Base-by-base conservation (phyloP, 1,140 invertebrate species). In the Ceratoteleas bidentatus region DNA sequence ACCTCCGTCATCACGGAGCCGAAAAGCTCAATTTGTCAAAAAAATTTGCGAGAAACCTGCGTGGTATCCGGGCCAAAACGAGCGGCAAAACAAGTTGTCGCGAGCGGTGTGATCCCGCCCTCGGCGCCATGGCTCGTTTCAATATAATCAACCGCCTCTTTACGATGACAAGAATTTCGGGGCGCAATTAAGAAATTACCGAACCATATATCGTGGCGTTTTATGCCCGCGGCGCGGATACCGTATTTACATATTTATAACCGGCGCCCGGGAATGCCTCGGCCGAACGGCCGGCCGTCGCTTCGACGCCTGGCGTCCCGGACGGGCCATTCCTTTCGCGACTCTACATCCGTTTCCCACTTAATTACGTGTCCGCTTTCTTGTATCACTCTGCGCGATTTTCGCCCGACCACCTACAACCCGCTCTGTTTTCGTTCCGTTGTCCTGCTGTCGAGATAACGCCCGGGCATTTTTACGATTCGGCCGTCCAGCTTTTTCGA, bases 181-280 rank as follows among this genome's bases (percentile, higher is more conserved):
- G 62, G 79, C 84, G 87, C 88, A 90, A 91, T 91, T 91, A 90
- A 92, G 90, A 91, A 91, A 92, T 92, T 91, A 90, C 89, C 88
- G 79, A 84, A 76, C 86, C 89, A 87, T 90, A 91, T 90, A 91
- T 92, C 86, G 86, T 88, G 54, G 52, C 84, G 85, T 88, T 91
- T 91, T 91, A 91, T 90, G 86, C 79, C 77, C 77, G 62, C 72
- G 73, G 80, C 66, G 64, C 61, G 84, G 81, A 80, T 75, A 84
- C 82, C 81, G 83, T 86, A 89, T 90, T 87, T 87, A 87, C 87
- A 88, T 88, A 88, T 85, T 88, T 88, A 85, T 86, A 82, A 80
- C 61, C 81, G 83, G 81, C 64, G 81, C 75, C 80, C 53, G 69
- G 38, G 36, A 53, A 69, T 80, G 81, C 78, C 58, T 56, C 50